Evolutionary conservation across 2,888 invertebrate genomes (phyloP).

Genomic region (Unio delphinus): DNA sequence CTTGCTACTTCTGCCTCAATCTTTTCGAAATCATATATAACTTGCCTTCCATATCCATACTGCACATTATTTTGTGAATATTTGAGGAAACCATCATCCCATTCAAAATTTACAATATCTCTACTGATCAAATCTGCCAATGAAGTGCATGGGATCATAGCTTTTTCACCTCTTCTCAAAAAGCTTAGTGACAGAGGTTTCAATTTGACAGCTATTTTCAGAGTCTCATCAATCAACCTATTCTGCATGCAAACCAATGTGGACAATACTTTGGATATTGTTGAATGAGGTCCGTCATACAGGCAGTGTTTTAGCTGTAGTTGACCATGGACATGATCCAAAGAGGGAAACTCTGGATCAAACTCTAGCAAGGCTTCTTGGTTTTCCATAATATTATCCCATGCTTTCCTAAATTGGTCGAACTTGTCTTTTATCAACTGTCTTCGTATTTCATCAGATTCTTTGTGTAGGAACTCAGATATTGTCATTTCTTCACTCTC

Average conservation of each 20-base stretch:
- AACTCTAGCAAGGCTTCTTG: too few relatives aligned
- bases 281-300: conserved; percentile 17
- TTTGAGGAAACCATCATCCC: conserved; percentile 14
- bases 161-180: conserved; percentile 8
- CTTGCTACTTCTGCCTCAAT: conserved; percentile 31
- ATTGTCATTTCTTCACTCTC: conserved; percentile 28
- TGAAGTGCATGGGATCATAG: conserved; percentile 8
- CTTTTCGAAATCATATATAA: conserved; percentile 30
- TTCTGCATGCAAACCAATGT: conserved; percentile 31
- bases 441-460: not conserved
- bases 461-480: conserved; percentile 14
- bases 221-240: conserved; percentile 22
- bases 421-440: not conserved
- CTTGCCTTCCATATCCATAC: conserved; percentile 25
- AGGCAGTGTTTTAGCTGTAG: conserved; percentile 10
- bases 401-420: not conserved
- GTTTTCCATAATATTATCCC: not conserved
- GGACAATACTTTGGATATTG: conserved; percentile 15
- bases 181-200: conserved; percentile 14
- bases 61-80: conserved; percentile 28
- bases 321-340: too few relatives aligned
- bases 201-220: conserved; percentile 8
- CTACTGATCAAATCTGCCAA: conserved; percentile 15
- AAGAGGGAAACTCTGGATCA: too few relatives aligned
- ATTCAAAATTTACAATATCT: conserved; percentile 12